Conservation (phyloP, 2,797 vertebrate species). For the Sebastes hopkinsi region DNA sequence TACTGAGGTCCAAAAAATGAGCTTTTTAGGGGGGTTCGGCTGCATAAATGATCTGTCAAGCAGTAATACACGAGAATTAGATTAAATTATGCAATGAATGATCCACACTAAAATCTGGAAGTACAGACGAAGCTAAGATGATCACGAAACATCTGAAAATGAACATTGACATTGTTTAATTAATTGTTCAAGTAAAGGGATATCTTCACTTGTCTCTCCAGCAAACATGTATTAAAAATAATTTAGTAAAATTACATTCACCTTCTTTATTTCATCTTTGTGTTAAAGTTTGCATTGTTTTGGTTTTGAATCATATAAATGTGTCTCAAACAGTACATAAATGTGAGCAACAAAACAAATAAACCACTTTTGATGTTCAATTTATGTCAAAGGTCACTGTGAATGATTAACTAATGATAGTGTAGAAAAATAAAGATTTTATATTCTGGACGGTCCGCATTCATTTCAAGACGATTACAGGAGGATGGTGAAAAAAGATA, state of each 20-base stretch:
- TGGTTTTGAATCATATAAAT: not conserved
- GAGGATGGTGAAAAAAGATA: too few relatives aligned
- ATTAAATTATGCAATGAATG: not conserved
- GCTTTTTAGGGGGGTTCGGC: not conserved
- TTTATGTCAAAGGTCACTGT: too few relatives aligned
- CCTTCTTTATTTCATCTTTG: not conserved
- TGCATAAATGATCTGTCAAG: not conserved
- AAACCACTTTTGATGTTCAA: too few relatives aligned
- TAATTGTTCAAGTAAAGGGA: not conserved
- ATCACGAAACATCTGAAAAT: not conserved
- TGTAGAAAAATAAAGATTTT: too few relatives aligned
- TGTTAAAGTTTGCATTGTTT: too few relatives aligned
- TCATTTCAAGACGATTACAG: too few relatives aligned
- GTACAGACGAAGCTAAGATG: not conserved
- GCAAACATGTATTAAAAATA: too few relatives aligned
- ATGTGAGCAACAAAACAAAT: not conserved
- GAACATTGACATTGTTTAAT: not conserved
- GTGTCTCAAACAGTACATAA: not conserved
- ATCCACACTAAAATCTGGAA: not conserved
- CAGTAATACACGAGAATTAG: not conserved
- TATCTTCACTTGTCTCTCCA: not conserved
- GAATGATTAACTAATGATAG: too few relatives aligned
- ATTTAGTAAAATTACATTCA: not conserved
- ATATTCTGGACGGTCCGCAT: too few relatives aligned
- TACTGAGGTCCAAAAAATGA: not conserved